Conservation (phyloP, 2,797 vertebrate species). For the Tenualosa ilisha region DNA sequence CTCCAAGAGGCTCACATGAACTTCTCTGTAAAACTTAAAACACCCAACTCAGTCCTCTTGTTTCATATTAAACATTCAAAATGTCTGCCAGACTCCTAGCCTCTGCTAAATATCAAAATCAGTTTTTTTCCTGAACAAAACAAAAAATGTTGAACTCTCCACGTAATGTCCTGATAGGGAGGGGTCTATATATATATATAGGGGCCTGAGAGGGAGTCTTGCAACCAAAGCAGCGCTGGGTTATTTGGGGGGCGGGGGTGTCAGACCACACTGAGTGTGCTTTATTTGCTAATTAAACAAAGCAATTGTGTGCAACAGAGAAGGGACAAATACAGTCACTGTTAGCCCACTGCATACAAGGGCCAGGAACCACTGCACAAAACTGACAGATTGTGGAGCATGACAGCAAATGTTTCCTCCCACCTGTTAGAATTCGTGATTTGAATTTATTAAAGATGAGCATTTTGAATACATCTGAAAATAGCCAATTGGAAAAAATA, state of each 20-base stretch:
- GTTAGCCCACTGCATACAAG: not conserved
- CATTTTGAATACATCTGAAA: not conserved
- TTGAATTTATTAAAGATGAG: not conserved
- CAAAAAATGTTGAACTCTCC: not conserved
- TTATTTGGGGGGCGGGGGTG: not conserved
- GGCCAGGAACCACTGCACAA: not conserved
- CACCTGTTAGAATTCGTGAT: not conserved
- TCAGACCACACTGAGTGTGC: not conserved
- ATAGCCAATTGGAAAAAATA: not conserved
- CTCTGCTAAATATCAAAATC: not conserved
- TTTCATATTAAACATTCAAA: slow-evolving; percentile 19
- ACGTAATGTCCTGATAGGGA: not conserved
- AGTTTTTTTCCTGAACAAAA: not conserved
- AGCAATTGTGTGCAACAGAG: not conserved
- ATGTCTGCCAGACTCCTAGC: not conserved
- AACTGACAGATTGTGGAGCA: not conserved
- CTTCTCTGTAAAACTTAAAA: not conserved
- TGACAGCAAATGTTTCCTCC: not conserved
- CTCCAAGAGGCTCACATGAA: not conserved
- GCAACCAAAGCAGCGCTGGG: not conserved
- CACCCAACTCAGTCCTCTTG: not conserved
- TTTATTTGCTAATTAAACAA: not conserved
- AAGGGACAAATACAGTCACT: not conserved
- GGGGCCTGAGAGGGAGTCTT: too few relatives aligned
- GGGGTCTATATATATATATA: too few relatives aligned